A percentile compares a stretch with the other conserved stretches of the same genome.
phyloP scores from a whole-genome alignment of 2,113 vertebrate genomes.

The Saccopteryx bilineata region DNA sequence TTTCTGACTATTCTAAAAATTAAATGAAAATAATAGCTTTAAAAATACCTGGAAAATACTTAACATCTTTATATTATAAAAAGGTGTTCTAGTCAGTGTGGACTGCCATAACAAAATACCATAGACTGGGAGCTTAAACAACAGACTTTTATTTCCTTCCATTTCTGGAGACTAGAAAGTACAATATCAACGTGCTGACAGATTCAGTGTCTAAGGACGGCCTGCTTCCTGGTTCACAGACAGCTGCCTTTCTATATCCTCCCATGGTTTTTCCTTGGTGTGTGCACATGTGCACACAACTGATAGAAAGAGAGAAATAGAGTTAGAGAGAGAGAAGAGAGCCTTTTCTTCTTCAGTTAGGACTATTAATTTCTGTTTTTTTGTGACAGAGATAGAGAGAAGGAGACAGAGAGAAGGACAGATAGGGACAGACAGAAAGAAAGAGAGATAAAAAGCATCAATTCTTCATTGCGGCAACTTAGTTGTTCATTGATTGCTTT shows the following conservation, averaged over 20 bases:
- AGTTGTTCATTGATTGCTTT: no score
- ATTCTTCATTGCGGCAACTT: no score
- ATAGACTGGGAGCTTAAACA: background rate
- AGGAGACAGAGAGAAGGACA: background rate
- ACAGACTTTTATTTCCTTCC: background rate
- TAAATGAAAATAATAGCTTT: conserved; percentile 7
- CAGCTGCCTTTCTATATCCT: background rate
- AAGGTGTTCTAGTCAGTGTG: background rate
- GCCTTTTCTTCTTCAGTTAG: no score
- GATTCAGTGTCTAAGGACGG: background rate
- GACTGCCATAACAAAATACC: background rate
- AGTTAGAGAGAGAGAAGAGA: background rate
- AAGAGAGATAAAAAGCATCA: background rate
- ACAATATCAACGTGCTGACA: background rate
- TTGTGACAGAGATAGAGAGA: background rate
- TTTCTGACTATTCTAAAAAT: conserved; percentile 21
- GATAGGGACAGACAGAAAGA: background rate
- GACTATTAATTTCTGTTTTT: no score
- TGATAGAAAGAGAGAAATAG: background rate
- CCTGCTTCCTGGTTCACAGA: background rate
- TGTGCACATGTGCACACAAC: no score
- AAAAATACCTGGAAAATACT: background rate
- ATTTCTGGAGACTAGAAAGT: background rate
- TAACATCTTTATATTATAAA: background rate
- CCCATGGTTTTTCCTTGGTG: background rate